Base-by-base conservation (phyloP, 2,888 invertebrate genomes). In the Frankliniella fusca region DNA sequence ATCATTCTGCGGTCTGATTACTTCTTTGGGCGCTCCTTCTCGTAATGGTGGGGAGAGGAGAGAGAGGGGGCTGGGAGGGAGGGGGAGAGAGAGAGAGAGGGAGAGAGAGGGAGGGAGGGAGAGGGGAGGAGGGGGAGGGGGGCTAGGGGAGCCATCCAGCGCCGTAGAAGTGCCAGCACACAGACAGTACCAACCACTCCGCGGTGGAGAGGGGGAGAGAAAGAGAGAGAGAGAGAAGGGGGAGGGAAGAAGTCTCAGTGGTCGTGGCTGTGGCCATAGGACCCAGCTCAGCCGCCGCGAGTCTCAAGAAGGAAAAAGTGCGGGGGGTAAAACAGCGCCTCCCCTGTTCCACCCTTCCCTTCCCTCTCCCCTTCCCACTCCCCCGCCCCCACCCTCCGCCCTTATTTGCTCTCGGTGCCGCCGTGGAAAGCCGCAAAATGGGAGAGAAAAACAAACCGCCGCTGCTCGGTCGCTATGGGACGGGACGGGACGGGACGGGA, bases 1-100 rank as follows among this genome's bases (percentile, higher is more conserved):
- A 76, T 76, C 70, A 76, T 76, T 76, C 70, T 27, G 70, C 70
- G 70, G 70, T 76, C 70, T 76, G 70, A 76, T 76, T 76, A 76
- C 70, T 76, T 76, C 70, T 76, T 76, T 76, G 70, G 70, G 23
- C 70, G 70, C 70, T 76, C 70, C 27, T 76, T 76, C 70, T 27
- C 27, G 70, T 76, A 76, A 76, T 76, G 70, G 70, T 27, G 70
- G 27, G 23, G 70, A 20, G 11, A n/a, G 11, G 70, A n/a, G 70
- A 11, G n/a, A n/a, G 20, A 3, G 70, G 70, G 38, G 38, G 38
- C 38, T 38, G 38, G 38, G 38, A 38, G n/a, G n/a, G 8, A n/a
- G n/a, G n/a, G n/a, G n/a, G 10, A 50, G 50, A 50, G 65, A 65
- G 20, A n/a, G 20, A 20, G 15, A 20, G 65, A 11, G 65, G 7